These are phyloP conservation scores for Orchesella flavescens DNA, from an alignment of 2,888 invertebrate genomes.

Conservation along the genomic window DNA sequence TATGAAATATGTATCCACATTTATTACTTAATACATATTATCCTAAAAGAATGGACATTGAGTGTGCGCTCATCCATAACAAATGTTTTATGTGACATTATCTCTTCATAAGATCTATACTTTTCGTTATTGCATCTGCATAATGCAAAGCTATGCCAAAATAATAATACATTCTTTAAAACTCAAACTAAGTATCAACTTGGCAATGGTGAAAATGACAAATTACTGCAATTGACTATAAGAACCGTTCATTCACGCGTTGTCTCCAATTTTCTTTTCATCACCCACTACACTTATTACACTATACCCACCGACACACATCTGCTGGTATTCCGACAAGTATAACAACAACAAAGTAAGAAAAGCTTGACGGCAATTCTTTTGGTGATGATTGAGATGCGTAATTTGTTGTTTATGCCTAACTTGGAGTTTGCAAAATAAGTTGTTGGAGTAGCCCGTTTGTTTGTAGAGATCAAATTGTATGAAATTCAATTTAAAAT, in stretches of 20 bases:
- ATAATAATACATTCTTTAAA: no score
- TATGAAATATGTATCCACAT: no score
- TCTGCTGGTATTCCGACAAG: neutral
- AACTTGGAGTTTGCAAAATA: neutral
- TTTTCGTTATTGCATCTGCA: no score
- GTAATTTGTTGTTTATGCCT: neutral
- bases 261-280: slow-evolving; percentile 25
- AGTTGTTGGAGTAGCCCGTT: neutral
- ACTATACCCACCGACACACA: neutral
- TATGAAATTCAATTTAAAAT: neutral
- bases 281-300: no score
- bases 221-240: slow-evolving; percentile 31
- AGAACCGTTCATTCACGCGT: slow-evolving; percentile 39
- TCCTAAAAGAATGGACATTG: neutral
- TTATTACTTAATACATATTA: neutral
- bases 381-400: neutral
- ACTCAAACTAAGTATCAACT: neutral
- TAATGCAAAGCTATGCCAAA: no score
- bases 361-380: neutral
- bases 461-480: slow-evolving; percentile 4
- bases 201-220: slow-evolving; percentile 20
- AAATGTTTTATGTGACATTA: neutral
- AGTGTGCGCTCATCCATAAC: no score
- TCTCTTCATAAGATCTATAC: no score
- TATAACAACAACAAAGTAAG: neutral